Conservation (phyloP, 1,140 invertebrate species). For the Drosophila nikananu region DNA sequence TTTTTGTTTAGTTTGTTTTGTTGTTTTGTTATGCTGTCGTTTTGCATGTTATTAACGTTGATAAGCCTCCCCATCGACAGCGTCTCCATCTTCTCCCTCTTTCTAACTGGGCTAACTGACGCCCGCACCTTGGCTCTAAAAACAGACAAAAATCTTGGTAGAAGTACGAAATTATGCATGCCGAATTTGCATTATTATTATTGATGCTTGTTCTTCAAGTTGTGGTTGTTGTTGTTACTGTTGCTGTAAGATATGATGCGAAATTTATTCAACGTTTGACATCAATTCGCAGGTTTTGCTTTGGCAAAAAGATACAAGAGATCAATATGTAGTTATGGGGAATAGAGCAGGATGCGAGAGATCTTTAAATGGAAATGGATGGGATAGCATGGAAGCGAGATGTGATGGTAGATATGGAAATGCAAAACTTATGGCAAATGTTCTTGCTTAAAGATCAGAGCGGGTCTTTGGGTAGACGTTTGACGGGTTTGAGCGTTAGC, state of each 20-base stretch:
- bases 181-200: slow-evolving; percentile 59
- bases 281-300: slow-evolving; percentile 52
- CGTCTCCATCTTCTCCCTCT: slow-evolving; percentile 26
- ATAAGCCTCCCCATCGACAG: slow-evolving; percentile 45
- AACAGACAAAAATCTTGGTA: slow-evolving; percentile 8
- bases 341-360: slow-evolving; percentile 13
- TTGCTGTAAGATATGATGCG: slow-evolving; percentile 53
- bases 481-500: not conserved
- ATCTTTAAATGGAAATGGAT: slow-evolving; percentile 30
- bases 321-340: slow-evolving; percentile 13
- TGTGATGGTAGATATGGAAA: slow-evolving; percentile 17
- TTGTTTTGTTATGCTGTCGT: slow-evolving; percentile 34
- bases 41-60: slow-evolving; percentile 72
- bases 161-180: slow-evolving; percentile 67
- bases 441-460: not conserved
- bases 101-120: slow-evolving; percentile 43
- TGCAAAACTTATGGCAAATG: not conserved
- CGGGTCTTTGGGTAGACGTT: no score
- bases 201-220: slow-evolving; percentile 36
- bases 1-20: slow-evolving; percentile 17
- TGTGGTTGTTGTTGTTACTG: slow-evolving; percentile 21
- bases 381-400: slow-evolving; percentile 8
- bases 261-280: slow-evolving; percentile 80
- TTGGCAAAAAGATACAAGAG: slow-evolving; percentile 20
- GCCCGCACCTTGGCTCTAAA: slow-evolving; percentile 68